Conservation (phyloP, 2,113 vertebrate genomes). For the Pelodiscus sinensis region DNA sequence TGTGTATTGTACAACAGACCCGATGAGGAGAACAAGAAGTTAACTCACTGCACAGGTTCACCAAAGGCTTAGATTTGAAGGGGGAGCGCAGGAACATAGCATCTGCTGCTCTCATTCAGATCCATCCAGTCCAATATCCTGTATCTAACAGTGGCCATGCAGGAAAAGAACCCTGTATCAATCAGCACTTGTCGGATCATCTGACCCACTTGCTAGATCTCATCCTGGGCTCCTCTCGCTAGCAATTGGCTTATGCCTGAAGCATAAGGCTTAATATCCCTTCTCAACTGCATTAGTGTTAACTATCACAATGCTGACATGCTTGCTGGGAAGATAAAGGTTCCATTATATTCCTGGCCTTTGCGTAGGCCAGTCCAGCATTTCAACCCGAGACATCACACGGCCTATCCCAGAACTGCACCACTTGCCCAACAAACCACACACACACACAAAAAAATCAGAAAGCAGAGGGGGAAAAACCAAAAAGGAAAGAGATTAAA, state of each 20-base stretch:
- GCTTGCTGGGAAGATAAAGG: background rate
- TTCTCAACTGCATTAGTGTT: fast-evolving
- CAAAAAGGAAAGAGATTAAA: conserved; percentile 16
- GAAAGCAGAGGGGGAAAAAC: background rate
- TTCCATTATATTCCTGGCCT: background rate
- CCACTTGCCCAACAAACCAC: background rate
- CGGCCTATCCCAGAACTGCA: background rate
- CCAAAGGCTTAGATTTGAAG: background rate
- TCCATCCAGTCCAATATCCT: background rate
- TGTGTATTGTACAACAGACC: background rate
- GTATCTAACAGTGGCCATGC: background rate
- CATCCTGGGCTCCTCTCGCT: background rate
- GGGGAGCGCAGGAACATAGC: background rate
- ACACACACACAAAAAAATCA: background rate
- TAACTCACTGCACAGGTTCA: background rate
- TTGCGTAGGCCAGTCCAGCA: background rate
- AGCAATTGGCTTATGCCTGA: background rate
- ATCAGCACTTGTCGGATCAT: background rate
- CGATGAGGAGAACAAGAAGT: background rate
- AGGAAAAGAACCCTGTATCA: background rate
- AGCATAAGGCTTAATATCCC: background rate
- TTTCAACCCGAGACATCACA: background rate
- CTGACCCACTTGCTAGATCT: background rate
- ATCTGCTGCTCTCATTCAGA: background rate
- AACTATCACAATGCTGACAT: background rate